phyloP scores from a whole-genome alignment of 2,888 invertebrate species.

The Cheilosia pagana region DNA sequence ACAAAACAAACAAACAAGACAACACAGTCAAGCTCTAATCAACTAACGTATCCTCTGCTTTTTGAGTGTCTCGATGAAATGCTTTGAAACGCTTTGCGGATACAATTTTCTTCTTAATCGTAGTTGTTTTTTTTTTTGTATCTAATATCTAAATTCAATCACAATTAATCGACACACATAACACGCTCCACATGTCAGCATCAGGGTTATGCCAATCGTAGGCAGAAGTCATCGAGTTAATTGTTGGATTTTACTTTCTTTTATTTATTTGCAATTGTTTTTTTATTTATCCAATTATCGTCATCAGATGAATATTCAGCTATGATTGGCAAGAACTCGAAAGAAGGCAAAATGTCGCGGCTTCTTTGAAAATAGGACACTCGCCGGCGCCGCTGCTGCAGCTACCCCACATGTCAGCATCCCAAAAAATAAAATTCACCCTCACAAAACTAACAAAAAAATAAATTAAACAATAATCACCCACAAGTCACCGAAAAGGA shows the following conservation, averaged over 20 bases:
- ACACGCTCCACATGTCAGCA: slow-evolving; percentile 28
- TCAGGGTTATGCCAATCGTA: slow-evolving; percentile 71
- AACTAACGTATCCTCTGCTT: slow-evolving; percentile 60
- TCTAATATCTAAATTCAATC: slow-evolving; percentile 24
- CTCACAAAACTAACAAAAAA: slow-evolving; percentile 33
- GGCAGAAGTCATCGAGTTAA: slow-evolving; percentile 63
- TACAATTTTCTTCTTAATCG: slow-evolving; percentile 45
- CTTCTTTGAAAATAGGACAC: slow-evolving; percentile 81
- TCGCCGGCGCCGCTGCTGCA: slow-evolving; percentile 65
- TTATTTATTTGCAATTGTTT: too few species aligned
- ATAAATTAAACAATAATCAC: slow-evolving; percentile 11
- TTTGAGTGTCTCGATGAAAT: slow-evolving; percentile 71
- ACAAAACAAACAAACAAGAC: slow-evolving; percentile 13
- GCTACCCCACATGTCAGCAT: slow-evolving; percentile 59
- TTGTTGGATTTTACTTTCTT: slow-evolving; percentile 51
- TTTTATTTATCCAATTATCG: slow-evolving; percentile 78
- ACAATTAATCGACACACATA: slow-evolving; percentile 43
- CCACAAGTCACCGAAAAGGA: slow-evolving; percentile 59
- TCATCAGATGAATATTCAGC: slow-evolving; percentile 83
- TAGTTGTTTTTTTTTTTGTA: slow-evolving; percentile 35
- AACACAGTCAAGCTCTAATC: slow-evolving; percentile 39
- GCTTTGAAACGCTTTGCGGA: slow-evolving; percentile 72
- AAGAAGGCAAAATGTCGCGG: slow-evolving; percentile 83
- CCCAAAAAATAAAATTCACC: slow-evolving; percentile 54
- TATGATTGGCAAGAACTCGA: slow-evolving; percentile 83